Conservation (phyloP, 2,888 invertebrate genomes). For the Nomada hirtipes region DNA sequence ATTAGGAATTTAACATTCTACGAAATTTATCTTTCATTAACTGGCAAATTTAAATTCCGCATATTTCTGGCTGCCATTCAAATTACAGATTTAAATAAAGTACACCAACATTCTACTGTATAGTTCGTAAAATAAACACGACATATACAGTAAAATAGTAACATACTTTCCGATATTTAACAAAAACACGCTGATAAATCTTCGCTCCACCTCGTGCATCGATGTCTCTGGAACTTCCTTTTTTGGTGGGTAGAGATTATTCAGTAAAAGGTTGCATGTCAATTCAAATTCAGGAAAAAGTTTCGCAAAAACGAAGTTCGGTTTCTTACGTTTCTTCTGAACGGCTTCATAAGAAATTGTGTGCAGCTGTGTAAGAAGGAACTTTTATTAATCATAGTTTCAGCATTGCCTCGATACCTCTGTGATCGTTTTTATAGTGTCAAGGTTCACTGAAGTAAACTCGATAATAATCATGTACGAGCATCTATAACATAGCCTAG, state of each 20-base stretch:
- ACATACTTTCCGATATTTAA: no score
- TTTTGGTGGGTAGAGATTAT: neutral
- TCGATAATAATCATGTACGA: slow-evolving; percentile 40
- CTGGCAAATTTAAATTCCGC: no score
- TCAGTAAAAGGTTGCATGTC: neutral
- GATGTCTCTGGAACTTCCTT: slow-evolving; percentile 11
- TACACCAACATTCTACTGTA: no score
- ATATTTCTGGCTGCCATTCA: no score
- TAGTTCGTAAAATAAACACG: no score
- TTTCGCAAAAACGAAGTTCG: no score
- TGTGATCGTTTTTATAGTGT: slow-evolving; percentile 42
- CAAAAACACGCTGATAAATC: neutral
- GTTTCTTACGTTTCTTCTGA: neutral
- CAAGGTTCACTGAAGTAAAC: slow-evolving; percentile 43
- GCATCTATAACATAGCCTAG: slow-evolving; percentile 40
- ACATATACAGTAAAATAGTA: no score
- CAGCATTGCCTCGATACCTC: slow-evolving; percentile 15
- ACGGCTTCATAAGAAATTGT: neutral
- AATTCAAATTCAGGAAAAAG: neutral
- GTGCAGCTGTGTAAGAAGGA: neutral
- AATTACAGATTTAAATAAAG: no score
- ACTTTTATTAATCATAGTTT: slow-evolving; percentile 41
- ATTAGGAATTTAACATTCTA: neutral
- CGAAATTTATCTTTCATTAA: neutral
- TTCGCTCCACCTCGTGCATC: neutral